These are phyloP conservation scores for Hetaerina titia DNA, from an alignment of 2,888 invertebrate species.

Conservation along the genomic window DNA sequence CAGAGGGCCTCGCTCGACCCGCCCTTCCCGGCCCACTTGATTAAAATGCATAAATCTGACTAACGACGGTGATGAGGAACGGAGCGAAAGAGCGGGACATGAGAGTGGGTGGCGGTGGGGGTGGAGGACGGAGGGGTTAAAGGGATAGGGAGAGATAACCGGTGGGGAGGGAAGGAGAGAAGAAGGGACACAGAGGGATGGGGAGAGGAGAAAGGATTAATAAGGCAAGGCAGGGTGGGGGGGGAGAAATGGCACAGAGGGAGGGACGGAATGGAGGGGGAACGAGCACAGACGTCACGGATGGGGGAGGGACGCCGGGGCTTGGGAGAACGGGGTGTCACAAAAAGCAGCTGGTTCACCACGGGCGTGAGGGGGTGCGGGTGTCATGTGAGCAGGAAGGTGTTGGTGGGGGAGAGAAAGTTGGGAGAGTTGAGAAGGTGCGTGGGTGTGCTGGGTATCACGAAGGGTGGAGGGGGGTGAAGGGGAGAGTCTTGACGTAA, in stretches of 20 bases:
- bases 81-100: background rate
- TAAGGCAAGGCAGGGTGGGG: background rate
- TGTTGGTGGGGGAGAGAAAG: too few relatives aligned
- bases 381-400: background rate
- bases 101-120: background rate
- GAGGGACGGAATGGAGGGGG: background rate
- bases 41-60: conserved; percentile 67
- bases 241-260: background rate
- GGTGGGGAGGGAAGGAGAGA: background rate
- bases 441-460: too few relatives aligned
- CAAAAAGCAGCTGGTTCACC: conserved; percentile 24
- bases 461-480: background rate
- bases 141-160: background rate
- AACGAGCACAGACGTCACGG: background rate
- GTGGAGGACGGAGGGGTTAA: background rate
- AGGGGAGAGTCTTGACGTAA: background rate
- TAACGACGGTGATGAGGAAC: conserved; percentile 62
- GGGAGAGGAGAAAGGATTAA: background rate
- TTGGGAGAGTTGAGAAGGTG: too few relatives aligned
- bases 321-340: background rate
- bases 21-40: conserved; percentile 41
- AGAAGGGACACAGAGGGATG: background rate
- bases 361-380: background rate
- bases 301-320: background rate
- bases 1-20: background rate